These are phyloP conservation scores for Diachasmimorpha longicaudata DNA, from an alignment of 1,140 invertebrate genomes.

Conservation along the genomic window DNA sequence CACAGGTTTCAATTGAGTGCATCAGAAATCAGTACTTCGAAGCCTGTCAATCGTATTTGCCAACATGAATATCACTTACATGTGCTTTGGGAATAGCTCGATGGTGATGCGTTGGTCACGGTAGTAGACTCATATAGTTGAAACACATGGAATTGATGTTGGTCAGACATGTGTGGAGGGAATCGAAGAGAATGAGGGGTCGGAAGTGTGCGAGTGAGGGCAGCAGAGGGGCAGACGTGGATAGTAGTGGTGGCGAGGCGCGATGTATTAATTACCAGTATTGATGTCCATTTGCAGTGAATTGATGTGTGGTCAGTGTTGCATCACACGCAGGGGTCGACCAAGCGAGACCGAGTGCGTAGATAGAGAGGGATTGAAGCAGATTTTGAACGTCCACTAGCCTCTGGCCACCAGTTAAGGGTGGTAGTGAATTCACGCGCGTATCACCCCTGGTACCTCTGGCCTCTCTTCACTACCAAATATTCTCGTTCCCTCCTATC, in stretches of 20 bases:
- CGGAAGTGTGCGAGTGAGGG: conserved; percentile 29
- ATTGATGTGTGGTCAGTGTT: conserved; percentile 65
- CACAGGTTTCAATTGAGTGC: not conserved
- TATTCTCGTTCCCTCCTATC: not conserved
- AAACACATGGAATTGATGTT: not conserved
- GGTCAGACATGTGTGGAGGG: not conserved
- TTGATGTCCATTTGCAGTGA: conserved; percentile 66
- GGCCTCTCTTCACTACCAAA: not conserved
- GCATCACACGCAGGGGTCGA: conserved; percentile 61
- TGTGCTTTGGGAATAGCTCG: conserved; percentile 32
- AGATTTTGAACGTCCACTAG: not conserved
- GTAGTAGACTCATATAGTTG: not conserved
- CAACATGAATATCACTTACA: conserved; percentile 60
- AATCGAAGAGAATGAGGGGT: not conserved
- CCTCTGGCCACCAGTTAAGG: not conserved
- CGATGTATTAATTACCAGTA: conserved; percentile 66
- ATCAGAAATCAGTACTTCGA: conserved; percentile 39
- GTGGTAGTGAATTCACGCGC: conserved; percentile 4
- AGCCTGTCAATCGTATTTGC: conserved; percentile 56
- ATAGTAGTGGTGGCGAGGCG: conserved; percentile 46
- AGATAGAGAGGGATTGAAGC: conserved; percentile 2
- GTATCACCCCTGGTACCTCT: not conserved
- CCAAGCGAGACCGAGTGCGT: conserved; percentile 48
- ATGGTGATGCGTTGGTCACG: not conserved
- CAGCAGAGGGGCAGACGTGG: conserved; percentile 9